phyloP scores from a whole-genome alignment of 1,140 invertebrate genomes.

The Seison nebaliae region DNA sequence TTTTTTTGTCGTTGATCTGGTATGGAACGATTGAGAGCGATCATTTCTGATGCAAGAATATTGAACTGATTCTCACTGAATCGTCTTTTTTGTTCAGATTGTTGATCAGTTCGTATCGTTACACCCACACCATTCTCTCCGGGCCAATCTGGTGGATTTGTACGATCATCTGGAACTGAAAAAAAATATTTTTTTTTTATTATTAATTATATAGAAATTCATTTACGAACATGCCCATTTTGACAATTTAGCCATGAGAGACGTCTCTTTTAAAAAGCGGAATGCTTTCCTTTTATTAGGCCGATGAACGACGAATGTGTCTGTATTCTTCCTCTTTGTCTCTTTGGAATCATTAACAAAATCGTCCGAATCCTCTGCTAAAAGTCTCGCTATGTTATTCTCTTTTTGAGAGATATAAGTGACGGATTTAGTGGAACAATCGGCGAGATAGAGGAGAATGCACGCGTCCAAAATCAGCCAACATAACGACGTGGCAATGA shows the following conservation, averaged over 20 bases:
- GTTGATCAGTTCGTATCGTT: neutral
- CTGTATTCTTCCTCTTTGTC: neutral
- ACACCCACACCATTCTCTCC: constrained; percentile 9
- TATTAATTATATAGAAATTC: neutral
- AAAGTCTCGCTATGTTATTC: neutral
- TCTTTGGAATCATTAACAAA: neutral
- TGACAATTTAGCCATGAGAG: no score
- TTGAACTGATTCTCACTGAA: constrained; percentile 66
- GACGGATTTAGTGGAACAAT: neutral
- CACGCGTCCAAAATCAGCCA: neutral
- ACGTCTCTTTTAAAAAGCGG: neutral
- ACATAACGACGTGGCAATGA: neutral
- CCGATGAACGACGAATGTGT: neutral
- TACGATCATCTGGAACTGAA: neutral
- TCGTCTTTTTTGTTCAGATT: constrained; percentile 6
- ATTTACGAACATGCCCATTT: neutral
- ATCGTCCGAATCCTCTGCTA: neutral
- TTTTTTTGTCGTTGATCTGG: constrained; percentile 67
- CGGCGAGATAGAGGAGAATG: neutral
- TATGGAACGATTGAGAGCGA: constrained; percentile 73
- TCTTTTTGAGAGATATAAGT: neutral
- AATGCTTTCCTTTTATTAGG: neutral
- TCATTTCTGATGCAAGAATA: constrained; percentile 79
- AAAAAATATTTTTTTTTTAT: neutral
- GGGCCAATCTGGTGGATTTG: constrained; percentile 12